Base-by-base conservation (phyloP, 2,888 invertebrate genomes). In the Dasypolia templi region DNA sequence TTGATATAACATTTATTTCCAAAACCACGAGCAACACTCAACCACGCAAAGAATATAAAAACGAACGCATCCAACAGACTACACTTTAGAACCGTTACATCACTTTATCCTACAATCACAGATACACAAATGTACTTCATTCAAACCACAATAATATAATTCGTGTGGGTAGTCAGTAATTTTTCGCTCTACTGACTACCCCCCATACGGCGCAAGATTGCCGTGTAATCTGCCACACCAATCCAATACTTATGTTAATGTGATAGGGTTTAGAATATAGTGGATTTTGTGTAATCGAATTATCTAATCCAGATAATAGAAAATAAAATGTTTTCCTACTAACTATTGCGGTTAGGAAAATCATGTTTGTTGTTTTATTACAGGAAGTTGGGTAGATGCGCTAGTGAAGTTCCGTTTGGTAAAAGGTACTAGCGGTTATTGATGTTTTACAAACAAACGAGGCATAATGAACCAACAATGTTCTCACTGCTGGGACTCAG, bases 121-220 rank as follows among this genome's bases (percentile, higher is more conserved):
- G 67, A 75, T 69, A 82, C 51, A 85, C 68, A 77, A 85, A 82
- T 77, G 68, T 85, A 83, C 67, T 80, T 51, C 39, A 82, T 80
- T 51, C 39, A 82, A 86, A 81, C 73, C 84, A 75, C 86, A 73
- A 70, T 84, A 87, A 79, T 84, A 77, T 70, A n/a, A 86, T 83
- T 83, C 81, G 76, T 84, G 87, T 82, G 81, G 80, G 81, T 79
- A 88, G 87, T 83, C 69, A 81, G 74, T 87, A 89, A 92, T 92
- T 92, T 89, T 77, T 89, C 90, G 92, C 91, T 93, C 91, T 82
- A 87, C 70, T 91, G 91, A 72, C 76, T 79, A 82, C 83, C 81
- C 74, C 49, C 49, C 56, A 71, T 62, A 75, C 64, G 19, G 55
- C 44, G 63, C 61, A 69, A 71, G 70, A 73, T 69, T 73, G 35